phyloP scores from a whole-genome alignment of 2,888 invertebrate genomes.

The Trissolcus japonicus region DNA sequence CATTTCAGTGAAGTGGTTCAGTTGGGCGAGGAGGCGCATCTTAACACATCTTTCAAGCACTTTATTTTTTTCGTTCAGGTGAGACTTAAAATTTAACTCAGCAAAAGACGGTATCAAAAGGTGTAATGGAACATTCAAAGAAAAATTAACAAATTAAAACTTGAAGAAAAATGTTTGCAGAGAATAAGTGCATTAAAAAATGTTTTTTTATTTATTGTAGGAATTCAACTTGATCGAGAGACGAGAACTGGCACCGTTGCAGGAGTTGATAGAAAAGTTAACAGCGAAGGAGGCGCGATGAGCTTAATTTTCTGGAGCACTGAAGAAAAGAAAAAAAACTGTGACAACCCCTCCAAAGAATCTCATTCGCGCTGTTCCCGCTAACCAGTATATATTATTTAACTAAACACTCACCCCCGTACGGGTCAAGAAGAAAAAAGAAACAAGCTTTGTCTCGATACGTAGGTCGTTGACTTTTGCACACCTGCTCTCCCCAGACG shows the following conservation, averaged over 20 bases:
- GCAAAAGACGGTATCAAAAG: background rate
- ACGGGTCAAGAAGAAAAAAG: slow-evolving; percentile 42
- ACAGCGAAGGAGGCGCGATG: slow-evolving; percentile 93
- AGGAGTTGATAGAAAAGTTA: slow-evolving; percentile 97
- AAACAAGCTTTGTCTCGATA: slow-evolving; percentile 53
- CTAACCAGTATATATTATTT: slow-evolving; percentile 67
- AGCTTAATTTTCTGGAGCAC: slow-evolving; percentile 62
- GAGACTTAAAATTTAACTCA: slow-evolving; percentile 45
- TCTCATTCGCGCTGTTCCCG: slow-evolving; percentile 67
- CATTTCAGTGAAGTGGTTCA: slow-evolving; percentile 99
- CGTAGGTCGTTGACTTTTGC: slow-evolving; percentile 47
- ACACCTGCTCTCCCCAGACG: slow-evolving; percentile 20
- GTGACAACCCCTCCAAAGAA: slow-evolving; percentile 74
- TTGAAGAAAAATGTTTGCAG: background rate
- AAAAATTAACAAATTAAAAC: no score
- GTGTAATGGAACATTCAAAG: no score
- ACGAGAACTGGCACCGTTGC: slow-evolving; percentile 96
- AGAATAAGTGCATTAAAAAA: no score
- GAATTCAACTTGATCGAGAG: slow-evolving; percentile 98
- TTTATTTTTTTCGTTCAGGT: slow-evolving; percentile 98
- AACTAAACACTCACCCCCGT: slow-evolving; percentile 60
- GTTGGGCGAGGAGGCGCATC: slow-evolving; percentile 98
- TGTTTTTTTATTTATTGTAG: slow-evolving; percentile 77
- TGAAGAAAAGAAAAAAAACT: slow-evolving; percentile 51
- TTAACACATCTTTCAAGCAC: slow-evolving; percentile 99